phyloP scores from a whole-genome alignment of 1,140 invertebrate genomes.

The Nebria ingens region DNA sequence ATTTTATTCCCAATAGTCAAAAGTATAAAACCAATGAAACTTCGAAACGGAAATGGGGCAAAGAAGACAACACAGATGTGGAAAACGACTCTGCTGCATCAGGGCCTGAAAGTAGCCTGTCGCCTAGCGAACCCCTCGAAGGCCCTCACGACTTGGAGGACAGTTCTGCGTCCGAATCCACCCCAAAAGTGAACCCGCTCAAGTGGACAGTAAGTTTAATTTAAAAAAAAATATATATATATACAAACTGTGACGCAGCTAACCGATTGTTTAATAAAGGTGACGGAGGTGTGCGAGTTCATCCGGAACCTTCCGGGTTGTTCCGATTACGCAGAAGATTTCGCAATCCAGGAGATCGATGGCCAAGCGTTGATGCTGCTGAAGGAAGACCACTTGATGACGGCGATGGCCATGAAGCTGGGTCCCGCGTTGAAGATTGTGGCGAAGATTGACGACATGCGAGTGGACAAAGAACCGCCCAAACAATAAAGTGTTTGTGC shows the following conservation, averaged over 20 bases:
- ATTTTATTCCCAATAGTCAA: conserved; percentile 19
- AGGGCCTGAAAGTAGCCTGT: conserved; percentile 34
- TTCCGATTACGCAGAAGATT: conserved; percentile 88
- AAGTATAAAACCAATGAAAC: conserved; percentile 26
- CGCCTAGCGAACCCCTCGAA: conserved; percentile 25
- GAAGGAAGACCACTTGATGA: conserved; percentile 92
- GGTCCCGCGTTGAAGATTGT: conserved; percentile 93
- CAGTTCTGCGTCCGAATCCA: conserved; percentile 31
- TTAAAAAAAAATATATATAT: conserved; percentile 1
- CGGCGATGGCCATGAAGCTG: conserved; percentile 88
- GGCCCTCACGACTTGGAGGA: conserved; percentile 23
- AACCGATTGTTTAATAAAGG: conserved; percentile 33
- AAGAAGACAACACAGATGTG: conserved; percentile 35
- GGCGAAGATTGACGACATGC: conserved; percentile 69
- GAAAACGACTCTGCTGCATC: conserved; percentile 39
- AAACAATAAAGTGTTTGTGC: conserved; percentile 16
- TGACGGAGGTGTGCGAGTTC: conserved; percentile 72
- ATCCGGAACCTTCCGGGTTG: conserved; percentile 80
- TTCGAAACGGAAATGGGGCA: conserved; percentile 37
- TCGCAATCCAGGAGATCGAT: conserved; percentile 90
- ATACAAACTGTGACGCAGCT: not conserved
- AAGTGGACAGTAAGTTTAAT: conserved; percentile 57
- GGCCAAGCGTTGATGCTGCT: conserved; percentile 87
- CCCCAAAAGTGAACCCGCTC: conserved; percentile 53
- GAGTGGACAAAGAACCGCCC: conserved; percentile 42